A percentile compares a stretch with the other conserved stretches of the same genome.
Conservation (phyloP, 2,888 invertebrate genomes). For the Urechis unicinctus region DNA sequence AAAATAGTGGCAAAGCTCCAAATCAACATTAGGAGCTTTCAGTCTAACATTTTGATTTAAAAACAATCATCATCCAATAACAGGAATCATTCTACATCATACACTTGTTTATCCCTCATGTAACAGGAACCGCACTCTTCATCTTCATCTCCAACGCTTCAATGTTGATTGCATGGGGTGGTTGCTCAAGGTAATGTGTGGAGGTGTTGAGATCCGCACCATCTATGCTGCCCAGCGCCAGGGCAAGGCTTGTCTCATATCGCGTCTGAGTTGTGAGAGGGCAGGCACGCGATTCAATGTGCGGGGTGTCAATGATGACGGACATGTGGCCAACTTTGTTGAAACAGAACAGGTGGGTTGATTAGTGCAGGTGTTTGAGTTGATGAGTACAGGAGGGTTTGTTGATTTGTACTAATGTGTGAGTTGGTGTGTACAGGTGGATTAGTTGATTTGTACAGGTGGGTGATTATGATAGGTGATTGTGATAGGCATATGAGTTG, state of each 20-base stretch:
- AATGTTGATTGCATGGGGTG: constrained; percentile 85
- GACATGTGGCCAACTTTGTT: constrained; percentile 98
- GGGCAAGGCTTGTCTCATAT: constrained; percentile 86
- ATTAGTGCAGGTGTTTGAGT: no score
- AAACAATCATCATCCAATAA: no score
- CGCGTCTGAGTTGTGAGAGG: constrained; percentile 91
- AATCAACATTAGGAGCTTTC: no score
- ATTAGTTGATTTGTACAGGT: no score
- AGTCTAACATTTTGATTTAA: no score
- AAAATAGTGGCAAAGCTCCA: no score
- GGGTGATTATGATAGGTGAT: no score
- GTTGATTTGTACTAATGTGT: no score
- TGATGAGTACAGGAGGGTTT: no score
- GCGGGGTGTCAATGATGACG: constrained; percentile 97
- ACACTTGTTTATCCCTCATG: not conserved
- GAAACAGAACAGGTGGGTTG: constrained; percentile 91
- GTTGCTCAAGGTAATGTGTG: constrained; percentile 94
- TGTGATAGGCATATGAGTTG: no score
- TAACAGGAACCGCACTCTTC: constrained; percentile 82
- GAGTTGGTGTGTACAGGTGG: no score
- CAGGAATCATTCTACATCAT: not conserved
- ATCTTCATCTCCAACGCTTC: constrained; percentile 84
- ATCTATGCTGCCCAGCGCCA: constrained; percentile 93
- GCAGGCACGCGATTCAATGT: constrained; percentile 98
- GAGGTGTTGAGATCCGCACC: constrained; percentile 92